phyloP scores from a whole-genome alignment of 2,888 invertebrate genomes.

The Abrostola triplasia region DNA sequence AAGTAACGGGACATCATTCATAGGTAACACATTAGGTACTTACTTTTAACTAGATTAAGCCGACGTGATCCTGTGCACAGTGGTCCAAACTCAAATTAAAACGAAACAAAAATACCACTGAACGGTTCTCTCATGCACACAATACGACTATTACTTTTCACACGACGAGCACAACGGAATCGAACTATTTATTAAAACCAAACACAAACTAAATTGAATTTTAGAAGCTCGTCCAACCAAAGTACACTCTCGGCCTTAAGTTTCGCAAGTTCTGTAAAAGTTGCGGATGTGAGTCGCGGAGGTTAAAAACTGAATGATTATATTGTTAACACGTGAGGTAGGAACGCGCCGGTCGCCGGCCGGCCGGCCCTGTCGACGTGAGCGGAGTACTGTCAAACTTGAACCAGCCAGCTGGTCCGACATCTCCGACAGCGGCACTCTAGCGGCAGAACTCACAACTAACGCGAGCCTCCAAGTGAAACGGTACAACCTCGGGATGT shows the following conservation, averaged over 20 bases:
- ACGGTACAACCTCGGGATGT: slow-evolving; percentile 56
- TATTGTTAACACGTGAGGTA: slow-evolving; percentile 73
- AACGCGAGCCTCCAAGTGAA: slow-evolving; percentile 66
- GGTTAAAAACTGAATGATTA: slow-evolving; percentile 75
- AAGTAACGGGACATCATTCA: not conserved
- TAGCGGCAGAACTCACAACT: slow-evolving; percentile 82
- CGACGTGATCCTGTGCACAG: slow-evolving; percentile 60
- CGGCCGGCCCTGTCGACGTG: slow-evolving; percentile 74
- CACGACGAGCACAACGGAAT: slow-evolving; percentile 75
- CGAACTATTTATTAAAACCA: slow-evolving; percentile 65
- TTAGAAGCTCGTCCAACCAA: slow-evolving; percentile 49
- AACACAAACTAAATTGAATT: slow-evolving; percentile 62
- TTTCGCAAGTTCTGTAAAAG: slow-evolving; percentile 73
- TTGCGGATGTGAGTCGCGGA: slow-evolving; percentile 68
- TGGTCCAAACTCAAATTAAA: slow-evolving; percentile 74
- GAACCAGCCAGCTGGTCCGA: slow-evolving; percentile 80
- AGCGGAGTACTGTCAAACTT: slow-evolving; percentile 81
- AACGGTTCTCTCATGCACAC: slow-evolving; percentile 76
- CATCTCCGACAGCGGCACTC: slow-evolving; percentile 77
- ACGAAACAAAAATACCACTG: slow-evolving; percentile 80
- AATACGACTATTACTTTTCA: slow-evolving; percentile 76
- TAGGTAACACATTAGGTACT: slow-evolving; percentile 21
- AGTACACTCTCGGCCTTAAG: slow-evolving; percentile 55
- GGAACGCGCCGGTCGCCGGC: slow-evolving; percentile 70
- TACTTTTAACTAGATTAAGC: slow-evolving; percentile 43